Conservation (phyloP, 2,797 vertebrate species). For the Phrynocephalus vlangalii region DNA sequence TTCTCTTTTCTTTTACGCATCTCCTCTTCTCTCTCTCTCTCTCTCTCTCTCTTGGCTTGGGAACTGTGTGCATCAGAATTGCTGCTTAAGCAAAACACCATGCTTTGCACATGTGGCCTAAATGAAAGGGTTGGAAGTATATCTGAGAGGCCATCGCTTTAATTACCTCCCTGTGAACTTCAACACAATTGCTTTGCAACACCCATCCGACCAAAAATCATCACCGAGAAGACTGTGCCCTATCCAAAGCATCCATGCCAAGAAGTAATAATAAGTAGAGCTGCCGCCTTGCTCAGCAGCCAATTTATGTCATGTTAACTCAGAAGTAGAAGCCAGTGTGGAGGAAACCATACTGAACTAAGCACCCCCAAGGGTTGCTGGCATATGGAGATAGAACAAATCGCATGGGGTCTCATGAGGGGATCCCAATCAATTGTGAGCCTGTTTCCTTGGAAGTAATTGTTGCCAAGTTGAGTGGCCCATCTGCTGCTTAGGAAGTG, state of each 20-base stretch:
- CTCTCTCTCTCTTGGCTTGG: background rate
- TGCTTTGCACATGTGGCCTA: constrained; percentile 19
- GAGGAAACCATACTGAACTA: background rate
- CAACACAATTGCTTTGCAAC: background rate
- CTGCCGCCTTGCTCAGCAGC: background rate
- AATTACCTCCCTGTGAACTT: constrained; percentile 11
- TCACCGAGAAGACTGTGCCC: background rate
- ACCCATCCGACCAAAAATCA: background rate
- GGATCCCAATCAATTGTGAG: background rate
- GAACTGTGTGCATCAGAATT: constrained; percentile 1
- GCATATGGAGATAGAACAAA: background rate
- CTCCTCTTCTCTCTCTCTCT: background rate
- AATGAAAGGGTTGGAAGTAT: constrained; percentile 16
- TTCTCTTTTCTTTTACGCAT: too few species aligned
- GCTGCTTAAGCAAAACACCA: constrained; percentile 11
- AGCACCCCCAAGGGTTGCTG: background rate
- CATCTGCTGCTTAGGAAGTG: background rate
- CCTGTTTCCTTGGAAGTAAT: background rate
- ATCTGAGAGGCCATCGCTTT: background rate
- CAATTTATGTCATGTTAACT: background rate
- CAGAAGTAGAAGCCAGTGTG: background rate
- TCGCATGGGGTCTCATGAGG: background rate
- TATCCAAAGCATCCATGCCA: background rate
- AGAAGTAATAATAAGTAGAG: background rate
- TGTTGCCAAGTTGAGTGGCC: background rate